Evolutionary conservation across 2,113 vertebrate genomes (phyloP), one percentile per base, ranked within the genome.

Genomic region (Morone chrysops): DNA sequence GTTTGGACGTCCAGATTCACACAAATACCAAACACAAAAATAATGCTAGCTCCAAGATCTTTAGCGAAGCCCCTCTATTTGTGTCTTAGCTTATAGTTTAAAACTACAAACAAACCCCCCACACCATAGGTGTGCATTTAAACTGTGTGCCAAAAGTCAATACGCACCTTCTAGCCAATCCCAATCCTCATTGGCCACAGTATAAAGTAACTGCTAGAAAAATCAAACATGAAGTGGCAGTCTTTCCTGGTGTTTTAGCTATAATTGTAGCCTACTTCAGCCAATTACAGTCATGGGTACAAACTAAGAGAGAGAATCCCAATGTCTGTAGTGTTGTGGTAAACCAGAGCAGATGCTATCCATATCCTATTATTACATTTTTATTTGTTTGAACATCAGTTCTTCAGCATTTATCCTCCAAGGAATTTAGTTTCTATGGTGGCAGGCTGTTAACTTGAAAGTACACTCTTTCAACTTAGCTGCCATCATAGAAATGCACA

Each of bases 251-350:
- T 16, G 36, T 41, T 76, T 43, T 8, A 45, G 6, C n/a, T 65
- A 13, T 66, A 76, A 76, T 43, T 66, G 50, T 31, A 66, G 16
- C 6, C 50, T 59, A 13, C 31, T 63, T 43, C 2, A 66, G 25
- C 69, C 61, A 80, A 45, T 65, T 66, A 65, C 18, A 36, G 50
- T 45, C 25, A 45, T 57, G 38, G 73, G 47, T 41, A 63, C 31
- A 54, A 53, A 63, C 45, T 62, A 8, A 12, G 56, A 17, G 25
- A 22, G 31, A 59, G 20, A 50, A 67, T 50, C 20, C 41, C 20
- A 50, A 25, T 31, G 70, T 66, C 70, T 66, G 51, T n/a, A n/a
- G 53, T 67, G 78, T 41, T 60, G 45, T 60, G 70, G 70, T n/a
- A 43, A 61, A 60, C 70, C 78, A 74, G 20, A 68, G 53, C 43